Base-by-base conservation (phyloP, 2,888 invertebrate genomes). In the Microchrysa polita region DNA sequence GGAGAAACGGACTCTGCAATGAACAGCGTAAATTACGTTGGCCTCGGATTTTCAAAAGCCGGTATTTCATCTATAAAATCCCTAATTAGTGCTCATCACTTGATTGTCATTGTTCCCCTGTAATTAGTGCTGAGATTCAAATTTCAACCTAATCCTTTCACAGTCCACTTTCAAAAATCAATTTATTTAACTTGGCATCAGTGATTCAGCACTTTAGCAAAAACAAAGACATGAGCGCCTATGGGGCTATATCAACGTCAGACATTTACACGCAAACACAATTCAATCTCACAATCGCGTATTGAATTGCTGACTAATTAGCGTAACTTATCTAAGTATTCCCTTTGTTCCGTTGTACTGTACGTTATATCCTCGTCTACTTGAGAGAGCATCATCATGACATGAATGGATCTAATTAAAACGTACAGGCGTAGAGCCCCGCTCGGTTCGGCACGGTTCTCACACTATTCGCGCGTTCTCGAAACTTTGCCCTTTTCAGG, bases 241-340 rank as follows among this genome's bases (percentile, higher is more conserved):
- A 34, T n/a, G n/a, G 27, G 27, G 27, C 27, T 34, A n/a, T n/a
- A 34, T 34, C 27, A 34, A 34, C 2, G 27, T 5, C 27, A 34
- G 27, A 7, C 27, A 34, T 34, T 34, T 34, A 34, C 27, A 34
- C 34, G 40, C 61, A 61, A 40, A 34, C 34, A 61, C 61, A 61
- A 40, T 61, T 27, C 27, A 60, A 60, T 12, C 27, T 40, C 27
- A 61, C 27, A 61, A n/a, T 61, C 61, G n/a, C n/a, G 40, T 34
- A 40, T 61, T 48, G 40, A 40, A n/a, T 61, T 34, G n/a, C 61
- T 34, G 27, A 7, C 27, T 61, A 61, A 61, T 61, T 61, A 61
- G 40, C 61, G 61, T 61, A 40, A 40, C 61, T 61, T 61, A 40
- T 40, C 61, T 16, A 40, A 10, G 40, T 40, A 61, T 34, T 61